Percentiles rank a stretch among this genome's conserved stretches.
Evolutionary conservation across 2,797 vertebrate species (phyloP).

Genomic region (Brachyrhaphis roseni): DNA sequence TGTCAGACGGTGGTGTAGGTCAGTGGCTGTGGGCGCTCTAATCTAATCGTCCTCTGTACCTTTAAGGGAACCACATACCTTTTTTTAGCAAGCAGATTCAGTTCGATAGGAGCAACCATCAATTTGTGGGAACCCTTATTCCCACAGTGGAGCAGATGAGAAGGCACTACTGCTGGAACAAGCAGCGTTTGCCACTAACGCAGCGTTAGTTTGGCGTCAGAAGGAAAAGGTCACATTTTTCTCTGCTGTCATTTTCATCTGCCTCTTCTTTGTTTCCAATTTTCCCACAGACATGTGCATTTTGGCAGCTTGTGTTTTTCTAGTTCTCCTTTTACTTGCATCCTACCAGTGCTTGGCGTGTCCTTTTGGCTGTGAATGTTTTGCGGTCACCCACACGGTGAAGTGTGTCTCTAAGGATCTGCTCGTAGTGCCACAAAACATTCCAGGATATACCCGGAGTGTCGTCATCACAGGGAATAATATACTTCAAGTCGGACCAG

Average conservation of each 20-base stretch:
- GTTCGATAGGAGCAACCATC: constrained; percentile 66
- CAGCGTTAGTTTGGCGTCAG: constrained; percentile 19
- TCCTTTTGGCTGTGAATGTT: constrained; percentile 79
- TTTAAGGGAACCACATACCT: constrained; percentile 73
- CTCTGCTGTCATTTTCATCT: not conserved
- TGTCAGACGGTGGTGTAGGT: constrained; percentile 41
- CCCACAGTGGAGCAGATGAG: constrained; percentile 58
- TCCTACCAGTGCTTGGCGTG: constrained; percentile 65
- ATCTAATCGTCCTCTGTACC: constrained; percentile 67
- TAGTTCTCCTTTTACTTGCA: constrained; percentile 62
- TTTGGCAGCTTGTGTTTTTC: constrained; percentile 52
- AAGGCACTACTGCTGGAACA: constrained; percentile 33
- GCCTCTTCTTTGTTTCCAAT: not conserved
- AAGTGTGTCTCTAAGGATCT: constrained; percentile 79
- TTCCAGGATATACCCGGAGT: constrained; percentile 74
- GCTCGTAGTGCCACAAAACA: constrained; percentile 64
- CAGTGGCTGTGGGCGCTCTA: constrained; percentile 40
- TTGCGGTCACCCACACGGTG: constrained; percentile 70
- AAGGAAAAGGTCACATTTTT: constrained; percentile 22
- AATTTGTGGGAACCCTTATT: constrained; percentile 65
- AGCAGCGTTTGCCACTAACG: constrained; percentile 27
- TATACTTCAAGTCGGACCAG: constrained; percentile 69
- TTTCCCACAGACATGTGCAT: constrained; percentile 51
- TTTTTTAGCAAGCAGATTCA: constrained; percentile 59
- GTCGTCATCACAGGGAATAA: constrained; percentile 79